Evolutionary conservation across 2,888 invertebrate genomes (phyloP), one percentile per base, ranked within the genome.

Genomic region (Rotaria magnacalcarata): DNA sequence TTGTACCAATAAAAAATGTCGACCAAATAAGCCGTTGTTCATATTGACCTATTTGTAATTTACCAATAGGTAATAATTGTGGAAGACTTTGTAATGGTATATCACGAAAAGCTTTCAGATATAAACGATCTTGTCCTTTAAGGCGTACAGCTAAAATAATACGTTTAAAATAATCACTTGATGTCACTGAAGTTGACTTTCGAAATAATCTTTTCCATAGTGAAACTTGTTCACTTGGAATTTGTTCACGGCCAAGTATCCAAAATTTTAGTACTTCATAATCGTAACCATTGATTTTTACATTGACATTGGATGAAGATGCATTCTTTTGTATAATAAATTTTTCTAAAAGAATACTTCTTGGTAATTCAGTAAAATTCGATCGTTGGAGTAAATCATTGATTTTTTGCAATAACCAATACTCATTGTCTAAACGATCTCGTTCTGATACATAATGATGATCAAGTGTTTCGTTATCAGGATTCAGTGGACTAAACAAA

Each of bases 401-500:
- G 34, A 91, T 88, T 75, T 89, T 88, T 88, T 90, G 89, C 58
- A 91, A 88, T 84, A 91, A 88, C 90, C 90, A 90, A 88, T 90
- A 90, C 87, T 91, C 90, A 87, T 89, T 90, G 87, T 91, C 91
- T 56, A 90, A 88, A 52, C 89, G 88, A 85, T 91, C 90, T n/a
- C 89, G 86, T 21, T 89, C 88, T 21, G 89, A 89, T 88, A 88
- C 88, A 84, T 89, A 87, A 24, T 90, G 87, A 2, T 90, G 89
- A 67, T 88, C 88, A 19, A 89, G 87, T 8, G 90, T 90, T 87
- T 91, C 90, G 87, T 90, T 90, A 88, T 91, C 91, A 8, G 91
- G 91, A 88, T 90, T 90, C 85, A 90, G 89, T 24, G 90, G 90
- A 87, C 90, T 90, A 89, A 90, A 91, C 84, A 91, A 87, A 47